Evolutionary conservation across 2,888 invertebrate genomes (phyloP), one percentile per base, ranked within the genome.

Genomic region (Sicus ferrugineus): DNA sequence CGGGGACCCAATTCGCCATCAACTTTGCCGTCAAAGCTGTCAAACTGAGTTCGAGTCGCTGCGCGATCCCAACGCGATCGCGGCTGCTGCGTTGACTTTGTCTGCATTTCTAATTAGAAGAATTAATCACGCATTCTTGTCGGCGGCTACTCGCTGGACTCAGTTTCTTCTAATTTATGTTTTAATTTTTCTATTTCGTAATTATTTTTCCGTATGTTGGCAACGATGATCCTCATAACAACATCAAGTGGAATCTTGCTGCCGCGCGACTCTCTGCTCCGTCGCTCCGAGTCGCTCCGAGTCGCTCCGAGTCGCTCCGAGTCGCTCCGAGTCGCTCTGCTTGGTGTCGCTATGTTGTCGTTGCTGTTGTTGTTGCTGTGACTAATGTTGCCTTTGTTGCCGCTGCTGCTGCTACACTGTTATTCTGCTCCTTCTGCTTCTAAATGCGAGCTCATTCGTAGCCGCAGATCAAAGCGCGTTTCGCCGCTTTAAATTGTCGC

Each of bases 391-490:
- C 19, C n/a, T n/a, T 46, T n/a, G 19, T 19, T 52, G 23, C 28
- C 14, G 14, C 26, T 54, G 23, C 9, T 9, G 46, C 14, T 9
- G 46, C n/a, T 26, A 26, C 42, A 1, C 42, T 34, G 2, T 1
- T 14, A n/a, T 16, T 4, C 42, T 16, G 42, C n/a, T 42, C 4
- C 42, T 23, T 23, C 26, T 23, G 26, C 23, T 9, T 23, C 7
- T 54, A 19, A 46, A 19, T 16, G n/a, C n/a, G 14, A n/a, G 4
- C 46, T 46, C 46, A 5, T 54, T 2, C 26, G 54, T 54, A 14
- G 28, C 26, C n/a, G 5, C 54, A 23, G 59, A 59, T 59, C 59
- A 59, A 59, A 59, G 59, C 59, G 59, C 59, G 38, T 59, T 59
- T 59, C 21, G 19, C 59, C 59, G 59, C 59, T 23, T 21, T 14